These are phyloP conservation scores for Gymnocephalus cernua DNA, from an alignment of 2,113 vertebrate genomes.

Conservation along the genomic window DNA sequence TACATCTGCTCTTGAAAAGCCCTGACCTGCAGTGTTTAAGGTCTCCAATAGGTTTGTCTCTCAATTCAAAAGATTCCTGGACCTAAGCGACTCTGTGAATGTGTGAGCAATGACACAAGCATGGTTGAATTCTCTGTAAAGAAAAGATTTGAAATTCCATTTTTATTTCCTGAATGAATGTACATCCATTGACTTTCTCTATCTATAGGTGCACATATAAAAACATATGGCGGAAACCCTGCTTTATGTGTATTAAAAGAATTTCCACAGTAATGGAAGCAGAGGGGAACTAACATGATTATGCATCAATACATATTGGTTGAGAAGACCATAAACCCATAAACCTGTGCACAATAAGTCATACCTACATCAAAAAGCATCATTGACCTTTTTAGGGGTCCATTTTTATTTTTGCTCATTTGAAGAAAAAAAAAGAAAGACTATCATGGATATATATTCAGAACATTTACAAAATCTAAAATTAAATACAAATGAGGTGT, in stretches of 20 bases:
- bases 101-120: not conserved
- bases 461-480: constrained; percentile 35
- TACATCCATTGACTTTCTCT: not conserved
- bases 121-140: not conserved
- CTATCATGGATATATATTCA: constrained; percentile 3
- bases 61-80: constrained; percentile 32
- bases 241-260: not conserved
- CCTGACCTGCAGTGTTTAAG: constrained; percentile 25
- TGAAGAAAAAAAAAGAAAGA: constrained; percentile 22
- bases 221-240: not conserved
- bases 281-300: not conserved
- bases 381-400: not conserved
- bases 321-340: not conserved
- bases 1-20: constrained; percentile 30
- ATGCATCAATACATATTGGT: not conserved
- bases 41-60: constrained; percentile 37
- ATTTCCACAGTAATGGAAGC: not conserved
- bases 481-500: constrained; percentile 28
- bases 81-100: not conserved
- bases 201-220: not conserved
- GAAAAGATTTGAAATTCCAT: constrained; percentile 18
- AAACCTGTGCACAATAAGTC: not conserved
- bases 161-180: constrained; percentile 35
- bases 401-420: constrained; percentile 29
- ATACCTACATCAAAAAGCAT: not conserved